Conservation (phyloP, 2,113 vertebrate species). For the Patagioenas fasciata region DNA sequence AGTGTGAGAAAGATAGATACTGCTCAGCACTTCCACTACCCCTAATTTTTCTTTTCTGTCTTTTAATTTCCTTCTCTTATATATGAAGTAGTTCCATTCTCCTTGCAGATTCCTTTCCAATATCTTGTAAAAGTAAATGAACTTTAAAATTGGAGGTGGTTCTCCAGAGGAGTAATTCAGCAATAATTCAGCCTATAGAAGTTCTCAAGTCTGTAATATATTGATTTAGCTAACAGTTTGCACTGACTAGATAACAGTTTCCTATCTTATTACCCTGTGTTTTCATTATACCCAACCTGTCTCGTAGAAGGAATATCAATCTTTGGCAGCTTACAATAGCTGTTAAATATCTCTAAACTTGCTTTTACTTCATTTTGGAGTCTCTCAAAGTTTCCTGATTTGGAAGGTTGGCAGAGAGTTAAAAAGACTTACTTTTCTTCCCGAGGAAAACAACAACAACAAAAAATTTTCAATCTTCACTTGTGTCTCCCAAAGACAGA, state of each 20-base stretch:
- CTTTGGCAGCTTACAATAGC: constrained; percentile 29
- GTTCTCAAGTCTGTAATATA: constrained; percentile 46
- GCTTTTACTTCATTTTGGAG: constrained; percentile 1
- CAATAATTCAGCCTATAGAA: constrained; percentile 45
- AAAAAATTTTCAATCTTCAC: background rate
- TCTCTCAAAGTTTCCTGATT: background rate
- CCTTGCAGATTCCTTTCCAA: background rate
- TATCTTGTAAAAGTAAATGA: constrained; percentile 35
- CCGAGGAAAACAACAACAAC: background rate
- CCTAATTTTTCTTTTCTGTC: background rate
- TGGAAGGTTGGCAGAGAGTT: background rate
- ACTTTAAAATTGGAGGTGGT: constrained; percentile 32
- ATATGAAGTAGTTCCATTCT: background rate
- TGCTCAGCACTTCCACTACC: background rate
- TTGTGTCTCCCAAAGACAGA: background rate
- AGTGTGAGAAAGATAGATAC: background rate
- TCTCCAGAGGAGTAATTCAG: constrained; percentile 39
- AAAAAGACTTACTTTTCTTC: background rate
- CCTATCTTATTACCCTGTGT: constrained; percentile 40
- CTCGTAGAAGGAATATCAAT: constrained; percentile 32
- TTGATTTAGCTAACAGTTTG: constrained; percentile 57
- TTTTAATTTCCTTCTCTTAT: constrained; percentile 2
- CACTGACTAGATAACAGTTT: constrained; percentile 56
- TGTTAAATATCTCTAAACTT: constrained; percentile 26
- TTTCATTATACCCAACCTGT: constrained; percentile 51